Evolutionary conservation across 2,113 vertebrate species (phyloP).

Genomic region (Nyctereutes procyonoides): DNA sequence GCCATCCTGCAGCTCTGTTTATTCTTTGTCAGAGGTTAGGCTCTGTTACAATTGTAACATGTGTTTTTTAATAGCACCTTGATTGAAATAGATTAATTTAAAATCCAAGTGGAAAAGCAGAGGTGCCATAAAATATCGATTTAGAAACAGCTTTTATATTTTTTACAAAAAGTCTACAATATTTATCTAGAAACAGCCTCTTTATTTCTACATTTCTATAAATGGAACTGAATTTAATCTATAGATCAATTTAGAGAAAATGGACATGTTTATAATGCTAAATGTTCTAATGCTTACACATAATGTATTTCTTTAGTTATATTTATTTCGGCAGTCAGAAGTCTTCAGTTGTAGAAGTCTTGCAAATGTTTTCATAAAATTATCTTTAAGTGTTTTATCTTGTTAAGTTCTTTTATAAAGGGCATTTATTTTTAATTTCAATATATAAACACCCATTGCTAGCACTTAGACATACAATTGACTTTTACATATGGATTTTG

Average conservation of each 20-base stretch:
- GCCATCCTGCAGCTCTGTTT: neutral
- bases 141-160: neutral
- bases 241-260: neutral
- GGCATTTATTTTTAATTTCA: neutral
- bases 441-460: neutral
- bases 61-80: neutral
- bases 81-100: neutral
- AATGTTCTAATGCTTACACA: neutral
- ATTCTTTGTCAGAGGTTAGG: neutral
- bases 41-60: neutral
- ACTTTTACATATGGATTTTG: neutral
- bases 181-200: neutral
- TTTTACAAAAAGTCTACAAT: neutral
- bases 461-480: neutral
- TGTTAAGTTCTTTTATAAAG: neutral
- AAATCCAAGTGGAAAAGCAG: neutral
- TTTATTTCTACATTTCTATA: neutral
- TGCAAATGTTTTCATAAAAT: neutral
- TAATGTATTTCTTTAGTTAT: neutral
- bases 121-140: neutral
- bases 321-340: neutral
- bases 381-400: neutral
- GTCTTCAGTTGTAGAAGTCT: neutral
- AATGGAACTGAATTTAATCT: neutral
- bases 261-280: neutral